These are phyloP conservation scores for Meganola albula DNA, from an alignment of 2,888 invertebrate species.

Conservation along the genomic window DNA sequence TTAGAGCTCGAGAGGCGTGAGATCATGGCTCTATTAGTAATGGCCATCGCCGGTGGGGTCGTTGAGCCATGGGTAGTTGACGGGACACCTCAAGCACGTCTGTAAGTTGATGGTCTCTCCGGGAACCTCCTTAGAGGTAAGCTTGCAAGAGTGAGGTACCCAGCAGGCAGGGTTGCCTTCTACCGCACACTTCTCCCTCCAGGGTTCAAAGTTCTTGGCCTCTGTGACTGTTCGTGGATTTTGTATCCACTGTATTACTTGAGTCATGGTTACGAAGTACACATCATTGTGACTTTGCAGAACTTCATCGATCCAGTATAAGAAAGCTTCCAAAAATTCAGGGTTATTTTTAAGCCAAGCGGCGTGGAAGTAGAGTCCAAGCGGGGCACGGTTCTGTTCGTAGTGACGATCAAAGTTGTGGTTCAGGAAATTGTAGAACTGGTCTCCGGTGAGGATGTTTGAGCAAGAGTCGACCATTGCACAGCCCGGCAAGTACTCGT, in stretches of 20 bases:
- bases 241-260: slow-evolving; percentile 97
- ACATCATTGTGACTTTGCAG: slow-evolving; percentile 91
- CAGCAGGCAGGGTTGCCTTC: slow-evolving; percentile 89
- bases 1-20: slow-evolving; percentile 62
- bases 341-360: slow-evolving; percentile 96
- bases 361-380: slow-evolving; percentile 95
- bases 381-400: slow-evolving; percentile 91
- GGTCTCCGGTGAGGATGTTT: slow-evolving; percentile 93
- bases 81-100: slow-evolving; percentile 94
- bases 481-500: slow-evolving; percentile 93
- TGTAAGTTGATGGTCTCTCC: slow-evolving; percentile 96
- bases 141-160: slow-evolving; percentile 93
- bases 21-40: slow-evolving; percentile 81
- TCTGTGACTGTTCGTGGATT: slow-evolving; percentile 90
- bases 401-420: slow-evolving; percentile 96
- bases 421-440: slow-evolving; percentile 95
- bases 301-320: slow-evolving; percentile 95
- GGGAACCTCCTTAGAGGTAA: slow-evolving; percentile 94
- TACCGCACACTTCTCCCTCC: slow-evolving; percentile 96
- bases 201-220: slow-evolving; percentile 94
- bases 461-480: slow-evolving; percentile 97
- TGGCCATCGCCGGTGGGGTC: slow-evolving; percentile 93
- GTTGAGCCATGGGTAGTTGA: slow-evolving; percentile 96
- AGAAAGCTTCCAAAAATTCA: slow-evolving; percentile 93
- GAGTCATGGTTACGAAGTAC: slow-evolving; percentile 97